Base-by-base conservation (phyloP, 2,888 invertebrate species). In the Tenthredo notha region DNA sequence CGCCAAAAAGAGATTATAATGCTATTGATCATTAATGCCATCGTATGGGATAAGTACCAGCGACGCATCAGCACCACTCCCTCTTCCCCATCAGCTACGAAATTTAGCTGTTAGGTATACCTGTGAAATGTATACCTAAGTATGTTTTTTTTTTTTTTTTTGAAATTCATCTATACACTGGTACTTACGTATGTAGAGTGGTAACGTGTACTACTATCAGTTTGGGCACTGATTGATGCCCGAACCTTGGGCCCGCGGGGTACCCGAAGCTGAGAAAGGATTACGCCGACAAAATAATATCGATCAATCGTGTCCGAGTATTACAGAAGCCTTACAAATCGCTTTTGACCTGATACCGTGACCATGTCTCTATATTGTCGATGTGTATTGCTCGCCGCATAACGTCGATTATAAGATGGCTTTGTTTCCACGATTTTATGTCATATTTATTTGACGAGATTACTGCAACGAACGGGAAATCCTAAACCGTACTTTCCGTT, bases 1-100 rank as follows among this genome's bases (percentile, higher is more conserved):
- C 83, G 83, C 84, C 61, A 84, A 84, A 77, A 77, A 77, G 84
- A 84, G 84, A 84, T 84, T 84, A 84, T 84, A 84, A 84, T 84
- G 77, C 77, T 84, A 84, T 84, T 84, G 84, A 84, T 84, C 84
- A 78, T 84, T 77, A 84, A 84, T 47, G 84, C 84, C 77, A 67
- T 18, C 65, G 75, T 78, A 58, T 50, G 65, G 67, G 84, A 84
- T 84, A 84, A 84, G 77, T 47, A 47, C 9, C 29, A 29, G 29
- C 83, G 67, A 47, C 78, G 58, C 82, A 83, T 29, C 47, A 43
- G 43, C 29, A 25, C 29, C 40, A 43, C 29, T 18, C 83, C 25
- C 80, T 25, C 15, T 61, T 12, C 29, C 61, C 78, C 33, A 15
- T 18, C 25, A 9, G 15, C 18, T 6, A 33, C 25, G 12, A 33